Conservation (phyloP, 1,140 invertebrate genomes). For the Stenopsyche tienmushanensis region DNA sequence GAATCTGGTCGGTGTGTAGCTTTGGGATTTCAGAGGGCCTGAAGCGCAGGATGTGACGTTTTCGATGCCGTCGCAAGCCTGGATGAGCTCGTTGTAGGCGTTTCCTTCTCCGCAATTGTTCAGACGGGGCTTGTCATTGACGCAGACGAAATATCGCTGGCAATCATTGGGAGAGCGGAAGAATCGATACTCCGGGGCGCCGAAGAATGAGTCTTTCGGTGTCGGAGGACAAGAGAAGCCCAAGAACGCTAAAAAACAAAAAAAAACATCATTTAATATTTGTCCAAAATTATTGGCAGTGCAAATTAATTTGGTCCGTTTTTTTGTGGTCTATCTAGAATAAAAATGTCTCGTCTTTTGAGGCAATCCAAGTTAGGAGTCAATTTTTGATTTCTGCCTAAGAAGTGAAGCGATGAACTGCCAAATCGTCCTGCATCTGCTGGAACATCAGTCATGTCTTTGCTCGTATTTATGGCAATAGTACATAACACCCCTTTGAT, state of each 20-base stretch:
- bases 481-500: too few relatives aligned
- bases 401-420: too few relatives aligned
- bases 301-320: too few relatives aligned
- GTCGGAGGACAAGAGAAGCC: conserved; percentile 67
- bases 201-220: conserved; percentile 46
- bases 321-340: too few relatives aligned
- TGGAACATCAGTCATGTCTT: too few relatives aligned
- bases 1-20: background rate
- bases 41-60: conserved; percentile 73
- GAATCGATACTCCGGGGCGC: conserved; percentile 57
- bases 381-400: too few relatives aligned
- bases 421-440: too few relatives aligned
- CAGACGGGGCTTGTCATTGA: conserved; percentile 67
- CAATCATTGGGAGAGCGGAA: conserved; percentile 68
- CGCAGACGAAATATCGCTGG: conserved; percentile 79
- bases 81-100: conserved; percentile 77
- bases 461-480: too few relatives aligned
- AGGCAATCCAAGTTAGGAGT: too few relatives aligned
- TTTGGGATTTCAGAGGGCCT: conserved; percentile 11
- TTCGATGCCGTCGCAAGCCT: conserved; percentile 72
- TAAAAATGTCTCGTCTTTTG: too few relatives aligned
- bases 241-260: conserved; percentile 57
- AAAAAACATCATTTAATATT: background rate
- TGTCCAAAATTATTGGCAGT: too few relatives aligned
- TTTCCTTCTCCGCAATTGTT: conserved; percentile 74